Base-by-base conservation (phyloP, 2,113 vertebrate genomes). In the Glaucidium brasilianum region DNA sequence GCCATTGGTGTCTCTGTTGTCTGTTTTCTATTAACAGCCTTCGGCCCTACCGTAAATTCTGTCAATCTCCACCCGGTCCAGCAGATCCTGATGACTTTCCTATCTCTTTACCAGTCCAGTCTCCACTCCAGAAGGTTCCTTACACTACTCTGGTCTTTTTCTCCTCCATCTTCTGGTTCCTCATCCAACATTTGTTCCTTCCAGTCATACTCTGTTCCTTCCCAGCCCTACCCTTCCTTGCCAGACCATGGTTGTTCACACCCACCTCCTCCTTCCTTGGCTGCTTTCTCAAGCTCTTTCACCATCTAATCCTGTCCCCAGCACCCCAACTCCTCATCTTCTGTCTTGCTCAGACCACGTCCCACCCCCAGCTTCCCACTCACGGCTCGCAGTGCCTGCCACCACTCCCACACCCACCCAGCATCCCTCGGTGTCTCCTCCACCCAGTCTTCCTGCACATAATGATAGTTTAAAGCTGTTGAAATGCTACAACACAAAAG, bases 301-400 rank as follows among this genome's bases (percentile, higher is more conserved):
- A 55, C 52, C 71, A 83, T 11, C 52, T 41, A 55, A 58, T 34
- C 83, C 22, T 66, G 76, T 82, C 64, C 39, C 37, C 27, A 41
- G n/a, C 52, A 60, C 19, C 63, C 12, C 39, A 55, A 10, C 6
- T 34, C 32, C 16, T 82, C 35, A 29, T 60, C 82, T 86, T 30
- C 30, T 2, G 2, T 55, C 45, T 55, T 4, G 1, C n/a, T 34
- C 22, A 66, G 63, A 37, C n/a, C 0, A 1, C 6, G 43, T 89
- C 21, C 56, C 58, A 66, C 26, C 13, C 37, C 59, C 34, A 27
- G 25, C 34, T 79, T 78, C 79, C 79, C 12, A 8, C 47, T 37
- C 3, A 0, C 15, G 17, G 34, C 27, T 80, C 6, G 2, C 30
- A 71, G 50, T 34, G 9, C 16, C 4, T 7, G 66, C 26, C 47